Evolutionary conservation across 2,888 invertebrate genomes (phyloP), one percentile per base, ranked within the genome.

Genomic region (Drosophila aldrichi): DNA sequence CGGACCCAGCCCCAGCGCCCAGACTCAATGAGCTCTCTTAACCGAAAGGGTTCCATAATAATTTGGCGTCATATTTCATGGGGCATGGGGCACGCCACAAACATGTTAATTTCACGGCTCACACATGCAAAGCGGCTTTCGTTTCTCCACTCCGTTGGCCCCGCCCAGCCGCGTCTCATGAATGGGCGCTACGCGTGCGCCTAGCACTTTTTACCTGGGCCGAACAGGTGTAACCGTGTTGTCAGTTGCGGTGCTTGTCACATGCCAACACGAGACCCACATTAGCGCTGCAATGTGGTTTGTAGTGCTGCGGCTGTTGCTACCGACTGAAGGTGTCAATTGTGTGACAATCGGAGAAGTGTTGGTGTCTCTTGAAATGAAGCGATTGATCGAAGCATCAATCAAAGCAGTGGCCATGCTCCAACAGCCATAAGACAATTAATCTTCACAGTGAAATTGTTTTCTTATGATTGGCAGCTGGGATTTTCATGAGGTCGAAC

Each of bases 121-220:
- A 51, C 14, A 60, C 43, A 85, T 82, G 77, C 81, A 77, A 86
- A 82, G 60, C 84, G 73, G 32, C 86, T 89, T 86, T 86, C 89
- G 69, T 81, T 86, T 71, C 44, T 38, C 43, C 49, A 20, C 56
- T 29, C 29, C 29, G 29, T 8, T 5, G 0, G 36, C 55, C 43
- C 9, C 16, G 48, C 16, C 22, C 48, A 18, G 32, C 12, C 8
- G 22, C 4, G n/a, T 8, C n/a, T 34, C 46, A 68, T 65, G 61
- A 46, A 40, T 70, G 49, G 48, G 25, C 65, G 76, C 74, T 68
- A 70, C 85, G 85, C 85, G 72, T 88, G 83, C 85, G 77, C 58
- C 56, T 48, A 10, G 46, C n/a, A 48, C 32, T 52, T 48, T 51
- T 22, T 34, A 49, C 22, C 44, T 34, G 16, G 46, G 49, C 44